Evolutionary conservation across 2,888 invertebrate genomes (phyloP).

Genomic region (Lithosia quadra): DNA sequence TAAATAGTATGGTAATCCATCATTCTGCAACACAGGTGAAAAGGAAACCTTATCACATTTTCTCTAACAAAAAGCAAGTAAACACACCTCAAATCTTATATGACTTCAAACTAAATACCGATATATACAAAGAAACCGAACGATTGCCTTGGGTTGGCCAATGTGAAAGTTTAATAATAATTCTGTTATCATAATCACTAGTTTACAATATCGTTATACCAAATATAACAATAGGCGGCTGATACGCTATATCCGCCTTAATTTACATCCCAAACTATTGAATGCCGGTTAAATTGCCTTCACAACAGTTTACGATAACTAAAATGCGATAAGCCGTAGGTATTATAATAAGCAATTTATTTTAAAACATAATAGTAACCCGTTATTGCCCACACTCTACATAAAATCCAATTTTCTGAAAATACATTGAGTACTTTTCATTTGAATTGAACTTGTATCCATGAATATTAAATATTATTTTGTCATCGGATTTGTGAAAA

Average conservation of each 20-base stretch:
- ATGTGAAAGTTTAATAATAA: slow-evolving; percentile 51
- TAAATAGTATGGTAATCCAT: no score
- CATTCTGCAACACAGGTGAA: background rate
- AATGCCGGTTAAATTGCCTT: slow-evolving; percentile 68
- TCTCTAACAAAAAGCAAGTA: background rate
- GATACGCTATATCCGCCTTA: slow-evolving; percentile 56
- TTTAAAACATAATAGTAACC: slow-evolving; percentile 64
- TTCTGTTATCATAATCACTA: slow-evolving; percentile 54
- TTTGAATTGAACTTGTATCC: slow-evolving; percentile 46
- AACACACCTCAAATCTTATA: background rate
- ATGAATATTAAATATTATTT: slow-evolving; percentile 33
- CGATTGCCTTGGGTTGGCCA: slow-evolving; percentile 44
- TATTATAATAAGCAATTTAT: slow-evolving; percentile 67
- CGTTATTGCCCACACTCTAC: slow-evolving; percentile 54
- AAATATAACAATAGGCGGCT: slow-evolving; percentile 56
- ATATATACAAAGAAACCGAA: slow-evolving; percentile 25
- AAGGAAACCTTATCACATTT: background rate
- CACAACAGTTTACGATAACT: slow-evolving; percentile 62
- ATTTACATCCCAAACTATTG: slow-evolving; percentile 65
- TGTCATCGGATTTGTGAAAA: slow-evolving; percentile 7
- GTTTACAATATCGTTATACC: slow-evolving; percentile 52
- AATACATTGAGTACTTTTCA: slow-evolving; percentile 51
- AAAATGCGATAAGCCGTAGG: slow-evolving; percentile 62
- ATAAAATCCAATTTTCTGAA: slow-evolving; percentile 57
- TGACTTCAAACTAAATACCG: slow-evolving; percentile 6